A percentile compares a stretch with the other conserved stretches of the same genome.
Evolutionary conservation across 2,113 vertebrate genomes (phyloP).

Genomic region (Phycodurus eques): DNA sequence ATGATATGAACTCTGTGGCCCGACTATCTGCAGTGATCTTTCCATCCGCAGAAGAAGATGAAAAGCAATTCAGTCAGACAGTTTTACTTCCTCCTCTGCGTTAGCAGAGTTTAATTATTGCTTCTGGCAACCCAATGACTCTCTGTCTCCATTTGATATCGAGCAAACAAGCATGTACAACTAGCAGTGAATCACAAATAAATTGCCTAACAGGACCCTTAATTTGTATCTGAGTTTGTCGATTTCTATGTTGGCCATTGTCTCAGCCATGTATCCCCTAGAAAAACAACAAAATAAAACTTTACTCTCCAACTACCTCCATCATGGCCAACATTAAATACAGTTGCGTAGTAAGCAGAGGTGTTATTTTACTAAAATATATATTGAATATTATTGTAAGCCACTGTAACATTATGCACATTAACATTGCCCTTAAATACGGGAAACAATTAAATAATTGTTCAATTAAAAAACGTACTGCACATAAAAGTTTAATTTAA

Average conservation of each 20-base stretch:
- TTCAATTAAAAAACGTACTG: too few species aligned
- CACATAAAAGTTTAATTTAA: too few species aligned
- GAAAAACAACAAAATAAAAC: too few species aligned
- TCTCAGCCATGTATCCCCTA: background rate
- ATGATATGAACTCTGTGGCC: conserved; percentile 12
- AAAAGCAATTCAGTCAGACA: conserved; percentile 25
- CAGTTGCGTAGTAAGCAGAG: too few species aligned
- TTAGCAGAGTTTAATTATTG: conserved; percentile 47
- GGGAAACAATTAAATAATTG: too few species aligned
- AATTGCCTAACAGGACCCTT: conserved; percentile 21
- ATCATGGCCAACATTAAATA: too few species aligned
- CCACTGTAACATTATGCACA: too few species aligned
- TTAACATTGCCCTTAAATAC: too few species aligned
- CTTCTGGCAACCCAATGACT: conserved; percentile 37
- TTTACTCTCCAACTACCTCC: too few species aligned
- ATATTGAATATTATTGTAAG: too few species aligned
- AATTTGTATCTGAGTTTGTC: conserved; percentile 23
- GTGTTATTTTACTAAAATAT: too few species aligned
- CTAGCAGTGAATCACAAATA: conserved; percentile 19
- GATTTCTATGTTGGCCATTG: conserved; percentile 4
- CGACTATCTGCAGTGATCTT: conserved; percentile 22
- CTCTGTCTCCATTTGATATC: conserved; percentile 38
- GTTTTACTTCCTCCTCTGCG: conserved; percentile 43
- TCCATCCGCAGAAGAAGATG: conserved; percentile 8
- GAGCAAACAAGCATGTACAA: conserved; percentile 23